These are phyloP conservation scores for Tetrapedia diversipes DNA, from an alignment of 2,888 invertebrate genomes.

Conservation along the genomic window DNA sequence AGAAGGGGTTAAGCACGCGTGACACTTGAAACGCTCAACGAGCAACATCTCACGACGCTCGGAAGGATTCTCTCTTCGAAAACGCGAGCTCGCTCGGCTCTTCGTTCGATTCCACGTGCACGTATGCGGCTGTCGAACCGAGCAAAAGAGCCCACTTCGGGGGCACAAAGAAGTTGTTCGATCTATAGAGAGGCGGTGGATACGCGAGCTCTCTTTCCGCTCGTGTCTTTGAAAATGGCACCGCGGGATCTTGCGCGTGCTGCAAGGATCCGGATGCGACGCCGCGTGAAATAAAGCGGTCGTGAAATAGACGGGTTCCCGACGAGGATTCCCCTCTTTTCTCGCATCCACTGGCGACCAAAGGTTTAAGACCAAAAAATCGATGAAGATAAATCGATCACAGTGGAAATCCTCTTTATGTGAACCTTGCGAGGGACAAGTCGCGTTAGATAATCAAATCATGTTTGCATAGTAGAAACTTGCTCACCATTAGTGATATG, in stretches of 20 bases:
- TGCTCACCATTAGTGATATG: no score
- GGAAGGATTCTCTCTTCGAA: slow-evolving; percentile 33
- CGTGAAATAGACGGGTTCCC: slow-evolving; percentile 24
- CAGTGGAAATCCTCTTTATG: no score
- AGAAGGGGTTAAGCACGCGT: not conserved
- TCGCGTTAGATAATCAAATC: no score
- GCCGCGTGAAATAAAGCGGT: slow-evolving; percentile 30
- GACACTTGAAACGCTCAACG: not conserved
- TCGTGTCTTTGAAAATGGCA: slow-evolving; percentile 42
- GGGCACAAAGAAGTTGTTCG: slow-evolving; percentile 65
- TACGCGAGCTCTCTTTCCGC: slow-evolving; percentile 38
- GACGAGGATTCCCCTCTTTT: not conserved
- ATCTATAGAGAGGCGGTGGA: slow-evolving; percentile 47
- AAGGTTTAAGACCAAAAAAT: no score
- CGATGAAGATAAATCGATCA: no score
- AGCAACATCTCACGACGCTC: not conserved
- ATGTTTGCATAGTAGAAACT: no score
- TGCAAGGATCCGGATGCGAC: slow-evolving; percentile 17
- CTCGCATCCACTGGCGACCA: no score
- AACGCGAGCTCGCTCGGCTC: slow-evolving; percentile 34
- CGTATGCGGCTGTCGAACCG: slow-evolving; percentile 46
- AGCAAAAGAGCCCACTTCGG: slow-evolving; percentile 56
- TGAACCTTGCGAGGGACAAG: no score
- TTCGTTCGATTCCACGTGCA: slow-evolving; percentile 20
- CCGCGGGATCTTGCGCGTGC: slow-evolving; percentile 26